phyloP scores from a whole-genome alignment of 2,113 vertebrate genomes.

The Grallaria varia region DNA sequence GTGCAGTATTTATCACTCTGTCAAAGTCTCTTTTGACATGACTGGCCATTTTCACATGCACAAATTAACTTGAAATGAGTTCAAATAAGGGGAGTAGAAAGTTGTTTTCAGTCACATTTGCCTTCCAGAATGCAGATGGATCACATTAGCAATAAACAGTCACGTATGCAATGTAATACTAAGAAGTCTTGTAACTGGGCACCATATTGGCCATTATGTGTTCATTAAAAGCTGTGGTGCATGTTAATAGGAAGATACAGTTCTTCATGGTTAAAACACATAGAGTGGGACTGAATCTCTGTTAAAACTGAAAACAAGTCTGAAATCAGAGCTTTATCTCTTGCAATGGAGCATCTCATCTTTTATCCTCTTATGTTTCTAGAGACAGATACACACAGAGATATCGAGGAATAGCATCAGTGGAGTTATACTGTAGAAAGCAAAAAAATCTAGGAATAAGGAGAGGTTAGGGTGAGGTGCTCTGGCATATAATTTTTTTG shows the following conservation, averaged over 20 bases:
- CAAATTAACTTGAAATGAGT: not conserved
- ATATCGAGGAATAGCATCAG: not conserved
- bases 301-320: not conserved
- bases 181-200: not conserved
- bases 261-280: not conserved
- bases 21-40: not conserved
- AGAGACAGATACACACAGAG: not conserved
- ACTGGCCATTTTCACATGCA: not conserved
- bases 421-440: not conserved
- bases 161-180: not conserved
- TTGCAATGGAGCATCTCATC: not conserved
- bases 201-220: not conserved
- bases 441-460: not conserved
- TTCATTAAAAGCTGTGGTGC: conserved; percentile 1
- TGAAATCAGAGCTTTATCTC: not conserved
- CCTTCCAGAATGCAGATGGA: not conserved
- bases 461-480: not conserved
- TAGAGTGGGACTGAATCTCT: not conserved
- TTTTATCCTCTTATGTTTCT: not conserved
- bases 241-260: not conserved
- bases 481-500: not conserved
- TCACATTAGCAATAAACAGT: not conserved
- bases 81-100: not conserved
- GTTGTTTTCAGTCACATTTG: not conserved
- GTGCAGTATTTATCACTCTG: not conserved